These are phyloP conservation scores for Dastarcus helophoroides DNA, from an alignment of 2,888 invertebrate genomes.

Conservation along the genomic window DNA sequence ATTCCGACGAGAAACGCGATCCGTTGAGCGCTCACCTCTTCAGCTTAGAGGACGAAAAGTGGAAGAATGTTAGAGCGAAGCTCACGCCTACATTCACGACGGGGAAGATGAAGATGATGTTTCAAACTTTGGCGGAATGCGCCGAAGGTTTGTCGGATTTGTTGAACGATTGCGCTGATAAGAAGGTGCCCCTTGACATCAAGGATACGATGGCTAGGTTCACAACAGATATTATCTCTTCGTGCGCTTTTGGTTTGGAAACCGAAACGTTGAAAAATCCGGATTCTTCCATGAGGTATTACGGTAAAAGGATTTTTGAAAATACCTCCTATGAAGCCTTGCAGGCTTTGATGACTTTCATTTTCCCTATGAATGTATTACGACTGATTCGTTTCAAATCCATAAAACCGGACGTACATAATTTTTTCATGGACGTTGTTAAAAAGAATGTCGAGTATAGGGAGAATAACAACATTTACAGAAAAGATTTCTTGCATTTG, in stretches of 20 bases:
- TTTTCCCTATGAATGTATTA: conserved; percentile 12
- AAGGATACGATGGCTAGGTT: conserved; percentile 8
- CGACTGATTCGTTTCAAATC: conserved; percentile 15
- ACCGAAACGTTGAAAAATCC: conserved; percentile 43
- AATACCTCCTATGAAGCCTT: conserved; percentile 13
- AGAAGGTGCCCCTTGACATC: conserved; percentile 6
- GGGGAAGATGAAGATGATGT: conserved; percentile 51
- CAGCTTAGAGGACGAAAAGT: conserved; percentile 40
- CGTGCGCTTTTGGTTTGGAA: conserved; percentile 48
- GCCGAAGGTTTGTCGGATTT: conserved; percentile 9
- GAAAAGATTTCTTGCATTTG: conserved; percentile 45
- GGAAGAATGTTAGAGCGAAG: conserved; percentile 47
- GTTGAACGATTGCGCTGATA: conserved; percentile 3
- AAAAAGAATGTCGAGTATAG: conserved; percentile 36
- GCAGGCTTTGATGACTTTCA: conserved; percentile 6
- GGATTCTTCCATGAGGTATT: conserved; percentile 37
- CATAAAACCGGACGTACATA: conserved; percentile 18
- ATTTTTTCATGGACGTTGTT: conserved; percentile 39
- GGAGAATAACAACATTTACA: conserved; percentile 33
- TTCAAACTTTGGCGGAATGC: conserved; percentile 40
- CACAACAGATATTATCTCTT: conserved; percentile 46
- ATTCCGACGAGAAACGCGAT: conserved; percentile 43
- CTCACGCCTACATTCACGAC: conserved; percentile 51
- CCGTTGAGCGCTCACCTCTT: conserved; percentile 45
- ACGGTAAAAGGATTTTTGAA: conserved; percentile 13